phyloP scores from a whole-genome alignment of 2,113 vertebrate genomes.

The Papio anubis region DNA sequence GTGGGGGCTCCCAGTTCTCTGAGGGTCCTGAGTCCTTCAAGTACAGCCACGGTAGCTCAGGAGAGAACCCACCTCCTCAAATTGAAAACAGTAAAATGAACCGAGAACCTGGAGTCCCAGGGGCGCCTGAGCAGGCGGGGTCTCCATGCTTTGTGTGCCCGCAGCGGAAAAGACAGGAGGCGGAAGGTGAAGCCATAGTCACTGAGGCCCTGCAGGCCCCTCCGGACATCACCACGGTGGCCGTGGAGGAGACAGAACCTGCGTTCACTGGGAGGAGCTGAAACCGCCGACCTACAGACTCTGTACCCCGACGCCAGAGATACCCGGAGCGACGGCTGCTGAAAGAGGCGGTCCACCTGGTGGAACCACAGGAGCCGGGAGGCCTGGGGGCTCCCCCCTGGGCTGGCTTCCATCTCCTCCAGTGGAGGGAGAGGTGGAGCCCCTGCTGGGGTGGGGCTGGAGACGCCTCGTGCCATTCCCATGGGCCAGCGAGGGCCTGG shows the following conservation, averaged over 20 bases:
- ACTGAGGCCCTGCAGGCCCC: rapidly evolving
- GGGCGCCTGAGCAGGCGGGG: not conserved
- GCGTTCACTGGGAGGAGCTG: rapidly evolving
- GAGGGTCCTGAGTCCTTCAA: not conserved
- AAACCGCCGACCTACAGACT: rapidly evolving
- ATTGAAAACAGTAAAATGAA: not conserved
- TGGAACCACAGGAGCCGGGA: rapidly evolving
- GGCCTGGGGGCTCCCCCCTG: not conserved
- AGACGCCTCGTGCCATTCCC: too few relatives aligned
- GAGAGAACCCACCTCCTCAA: too few relatives aligned
- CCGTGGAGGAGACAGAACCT: not conserved
- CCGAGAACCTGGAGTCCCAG: rapidly evolving
- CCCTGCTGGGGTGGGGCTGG: not conserved
- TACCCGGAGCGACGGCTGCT: too few relatives aligned
- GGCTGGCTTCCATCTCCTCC: not conserved
- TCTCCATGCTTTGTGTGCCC: rapidly evolving
- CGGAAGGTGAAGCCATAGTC: rapidly evolving
- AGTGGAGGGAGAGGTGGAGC: not conserved
- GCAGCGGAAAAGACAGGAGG: rapidly evolving
- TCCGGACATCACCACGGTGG: not conserved
- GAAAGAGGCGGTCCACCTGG: not conserved
- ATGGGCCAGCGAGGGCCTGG: rapidly evolving
- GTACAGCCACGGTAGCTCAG: rapidly evolving
- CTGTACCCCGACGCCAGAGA: rapidly evolving
- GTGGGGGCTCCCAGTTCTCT: not conserved